Evolutionary conservation across 2,888 invertebrate genomes (phyloP), one percentile per base, ranked within the genome.

Genomic region (Drosophila affinis): DNA sequence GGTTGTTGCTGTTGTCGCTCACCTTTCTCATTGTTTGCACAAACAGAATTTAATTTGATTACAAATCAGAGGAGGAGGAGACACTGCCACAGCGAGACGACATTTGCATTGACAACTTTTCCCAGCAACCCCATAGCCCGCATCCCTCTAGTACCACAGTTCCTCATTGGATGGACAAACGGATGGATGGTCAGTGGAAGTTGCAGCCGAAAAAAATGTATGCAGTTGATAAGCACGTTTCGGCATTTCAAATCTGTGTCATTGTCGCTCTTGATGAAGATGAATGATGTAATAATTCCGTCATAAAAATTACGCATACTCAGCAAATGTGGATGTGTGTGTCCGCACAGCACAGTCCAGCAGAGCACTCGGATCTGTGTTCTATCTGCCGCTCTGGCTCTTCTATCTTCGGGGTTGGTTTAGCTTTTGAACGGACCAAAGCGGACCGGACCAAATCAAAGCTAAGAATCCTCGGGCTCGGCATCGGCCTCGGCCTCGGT

Each of bases 211-310:
- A 69, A 73, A 51, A 78, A 57, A 62, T 67, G 69, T 59, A 79
- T 81, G 70, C 68, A 72, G 64, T 75, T 62, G 83, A 81, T 79
- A 78, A 86, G 83, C 83, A 77, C 75, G 81, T 77, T 80, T 71
- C 52, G 29, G 34, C 47, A 60, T 34, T 29, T 32, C 39, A 58
- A 77, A 55, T 60, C 53, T 60, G 69, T 68, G 65, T 71, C 65
- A 65, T 71, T 54, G 64, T 57, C 64, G 72, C 53, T 14, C 39
- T 70, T 87, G 85, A 85, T 82, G 87, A 85, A 85, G 85, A 87
- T 87, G 85, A 87, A 86, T 87, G 87, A 87, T 87, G 85, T 87
- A 87, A 86, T 87, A 87, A 87, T 87, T 85, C 85, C 80, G 73
- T 86, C 85, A 86, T 86, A 86, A 86, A 84, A 81, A 79, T 64